These are phyloP conservation scores for Frankliniella intonsa DNA, from an alignment of 2,888 invertebrate species.

Conservation along the genomic window DNA sequence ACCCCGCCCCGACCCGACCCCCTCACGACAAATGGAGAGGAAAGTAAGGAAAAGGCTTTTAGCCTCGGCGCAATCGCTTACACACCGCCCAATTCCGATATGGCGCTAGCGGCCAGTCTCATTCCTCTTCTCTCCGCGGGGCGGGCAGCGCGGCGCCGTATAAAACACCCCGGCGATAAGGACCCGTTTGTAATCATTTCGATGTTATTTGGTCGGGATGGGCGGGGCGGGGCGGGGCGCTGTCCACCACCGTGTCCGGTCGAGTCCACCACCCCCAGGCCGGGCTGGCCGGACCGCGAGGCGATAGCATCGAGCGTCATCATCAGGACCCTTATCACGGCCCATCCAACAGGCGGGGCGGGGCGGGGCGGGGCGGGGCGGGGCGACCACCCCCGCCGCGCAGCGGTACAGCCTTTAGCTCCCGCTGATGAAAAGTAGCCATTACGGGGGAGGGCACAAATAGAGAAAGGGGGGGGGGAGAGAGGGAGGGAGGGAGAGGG, in stretches of 20 bases:
- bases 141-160: not conserved
- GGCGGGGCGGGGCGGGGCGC: too few species aligned
- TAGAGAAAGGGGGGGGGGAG: too few species aligned
- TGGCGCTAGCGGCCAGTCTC: too few species aligned
- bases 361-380: not conserved
- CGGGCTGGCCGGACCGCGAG: not conserved
- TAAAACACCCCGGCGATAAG: not conserved
- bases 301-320: constrained; percentile 12
- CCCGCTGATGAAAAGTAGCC: constrained; percentile 21
- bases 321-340: constrained; percentile 1
- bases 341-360: not conserved
- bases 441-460: not conserved
- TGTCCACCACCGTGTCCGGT: too few species aligned
- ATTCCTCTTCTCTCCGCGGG: not conserved
- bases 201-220: too few species aligned
- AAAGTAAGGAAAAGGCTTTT: too few species aligned
- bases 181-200: too few species aligned
- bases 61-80: too few species aligned
- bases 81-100: not conserved
- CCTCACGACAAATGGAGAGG: too few species aligned
- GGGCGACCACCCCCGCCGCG: not conserved
- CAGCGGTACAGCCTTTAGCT: not conserved
- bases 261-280: not conserved
- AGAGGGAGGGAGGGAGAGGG: too few species aligned
- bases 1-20: too few species aligned